Evolutionary conservation across 1,140 invertebrate genomes (phyloP).

Genomic region (Anagrus nilaparvatae): DNA sequence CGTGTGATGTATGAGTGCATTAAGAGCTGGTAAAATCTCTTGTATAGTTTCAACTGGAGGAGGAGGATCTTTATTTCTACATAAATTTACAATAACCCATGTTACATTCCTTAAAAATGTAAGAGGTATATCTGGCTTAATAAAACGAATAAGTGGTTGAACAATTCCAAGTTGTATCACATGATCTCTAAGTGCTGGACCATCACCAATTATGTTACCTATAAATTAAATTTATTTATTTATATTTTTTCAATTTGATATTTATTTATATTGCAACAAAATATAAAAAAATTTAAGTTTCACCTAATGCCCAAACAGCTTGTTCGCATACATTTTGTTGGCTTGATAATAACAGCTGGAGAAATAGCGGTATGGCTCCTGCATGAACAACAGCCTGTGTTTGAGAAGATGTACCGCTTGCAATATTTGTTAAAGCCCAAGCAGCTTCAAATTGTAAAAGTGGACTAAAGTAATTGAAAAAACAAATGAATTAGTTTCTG

Average conservation of each 20-base stretch:
- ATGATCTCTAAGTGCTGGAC: conserved; percentile 79
- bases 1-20: conserved; percentile 86
- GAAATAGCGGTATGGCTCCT: conserved; percentile 90
- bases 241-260: background rate
- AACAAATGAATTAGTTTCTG: background rate
- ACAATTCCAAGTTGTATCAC: conserved; percentile 87
- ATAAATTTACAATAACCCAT: conserved; percentile 96
- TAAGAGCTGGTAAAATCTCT: conserved; percentile 90
- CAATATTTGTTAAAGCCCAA: conserved; percentile 99
- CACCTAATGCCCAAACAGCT: conserved; percentile 95
- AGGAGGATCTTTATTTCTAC: conserved; percentile 91
- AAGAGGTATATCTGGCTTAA: conserved; percentile 87
- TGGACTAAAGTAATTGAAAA: conserved; percentile 50
- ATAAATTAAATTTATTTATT: conserved; percentile 14
- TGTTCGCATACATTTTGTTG: conserved; percentile 99
- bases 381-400: conserved; percentile 92
- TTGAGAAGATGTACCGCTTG: conserved; percentile 91
- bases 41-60: conserved; percentile 77
- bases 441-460: conserved; percentile 96
- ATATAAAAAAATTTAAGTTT: conserved; percentile 9
- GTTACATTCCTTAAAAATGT: conserved; percentile 93
- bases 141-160: conserved; percentile 78
- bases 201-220: conserved; percentile 88
- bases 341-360: conserved; percentile 79
- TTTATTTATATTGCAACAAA: too few relatives aligned